Evolutionary conservation across 2,797 vertebrate genomes (phyloP).

Genomic region (Coccyzus lansbergi): DNA sequence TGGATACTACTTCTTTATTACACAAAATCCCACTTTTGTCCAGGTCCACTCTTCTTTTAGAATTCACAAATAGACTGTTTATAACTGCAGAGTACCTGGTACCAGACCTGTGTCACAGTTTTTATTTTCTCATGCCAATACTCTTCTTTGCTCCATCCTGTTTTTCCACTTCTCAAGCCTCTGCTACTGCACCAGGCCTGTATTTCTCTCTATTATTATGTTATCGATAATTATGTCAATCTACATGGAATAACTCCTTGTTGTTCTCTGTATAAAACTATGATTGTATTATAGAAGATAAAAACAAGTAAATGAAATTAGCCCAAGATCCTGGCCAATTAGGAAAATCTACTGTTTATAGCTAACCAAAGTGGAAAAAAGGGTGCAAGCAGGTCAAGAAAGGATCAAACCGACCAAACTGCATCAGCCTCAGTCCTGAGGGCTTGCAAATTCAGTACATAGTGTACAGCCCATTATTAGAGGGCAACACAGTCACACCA

Average conservation of each 20-base stretch:
- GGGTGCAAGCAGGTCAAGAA: neutral
- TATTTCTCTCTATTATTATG: neutral
- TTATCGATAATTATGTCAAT: neutral
- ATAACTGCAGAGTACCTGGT: neutral
- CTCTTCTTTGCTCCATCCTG: neutral
- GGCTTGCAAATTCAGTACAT: neutral
- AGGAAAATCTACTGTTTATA: neutral
- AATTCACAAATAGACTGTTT: neutral
- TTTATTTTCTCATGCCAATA: neutral
- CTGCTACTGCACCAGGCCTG: neutral
- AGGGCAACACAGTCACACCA: neutral
- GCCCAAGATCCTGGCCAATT: neutral
- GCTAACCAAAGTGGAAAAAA: neutral
- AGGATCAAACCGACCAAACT: neutral
- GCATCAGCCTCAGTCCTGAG: neutral
- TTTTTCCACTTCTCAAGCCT: neutral
- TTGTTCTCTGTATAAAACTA: neutral
- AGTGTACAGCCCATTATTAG: fast-evolving
- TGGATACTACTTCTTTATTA: neutral
- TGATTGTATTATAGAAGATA: neutral
- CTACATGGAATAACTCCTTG: neutral
- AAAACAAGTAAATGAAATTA: neutral
- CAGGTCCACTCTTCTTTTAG: neutral
- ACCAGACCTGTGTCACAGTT: neutral
- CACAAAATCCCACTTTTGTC: neutral